Evolutionary conservation across 1,140 invertebrate genomes (phyloP).

Genomic region (Heliconius hermathena): DNA sequence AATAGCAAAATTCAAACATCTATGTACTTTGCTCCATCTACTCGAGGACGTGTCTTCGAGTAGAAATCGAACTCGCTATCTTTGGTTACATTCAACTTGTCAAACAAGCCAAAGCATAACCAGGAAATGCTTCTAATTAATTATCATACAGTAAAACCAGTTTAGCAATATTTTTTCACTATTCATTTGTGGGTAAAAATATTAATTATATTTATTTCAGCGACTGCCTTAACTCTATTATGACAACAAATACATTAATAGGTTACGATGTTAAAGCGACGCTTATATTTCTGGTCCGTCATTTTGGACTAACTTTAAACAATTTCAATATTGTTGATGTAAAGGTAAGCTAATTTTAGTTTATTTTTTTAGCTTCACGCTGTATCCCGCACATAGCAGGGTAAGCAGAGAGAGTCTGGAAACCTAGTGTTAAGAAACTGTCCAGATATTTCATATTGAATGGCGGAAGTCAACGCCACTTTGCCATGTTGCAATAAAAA

Average conservation of each 20-base stretch:
- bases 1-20: no score
- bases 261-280: slow-evolving; percentile 56
- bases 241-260: slow-evolving; percentile 43
- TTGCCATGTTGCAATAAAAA: no score
- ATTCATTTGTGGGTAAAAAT: neutral
- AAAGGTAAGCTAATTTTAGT: slow-evolving; percentile 45
- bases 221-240: slow-evolving; percentile 33
- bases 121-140: neutral
- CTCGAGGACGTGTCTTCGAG: no score
- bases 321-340: slow-evolving; percentile 46
- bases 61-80: no score
- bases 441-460: no score
- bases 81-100: no score
- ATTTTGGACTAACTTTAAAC: slow-evolving; percentile 31
- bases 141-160: neutral
- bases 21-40: no score
- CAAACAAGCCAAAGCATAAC: no score
- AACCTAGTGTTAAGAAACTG: neutral
- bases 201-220: slow-evolving; percentile 38
- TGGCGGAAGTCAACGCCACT: no score
- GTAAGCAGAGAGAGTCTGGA: neutral
- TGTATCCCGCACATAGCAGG: neutral
- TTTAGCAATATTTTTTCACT: neutral
- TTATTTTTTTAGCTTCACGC: neutral
- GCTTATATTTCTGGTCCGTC: slow-evolving; percentile 46